phyloP scores from a whole-genome alignment of 2,113 vertebrate genomes.

The Fukomys damarensis region DNA sequence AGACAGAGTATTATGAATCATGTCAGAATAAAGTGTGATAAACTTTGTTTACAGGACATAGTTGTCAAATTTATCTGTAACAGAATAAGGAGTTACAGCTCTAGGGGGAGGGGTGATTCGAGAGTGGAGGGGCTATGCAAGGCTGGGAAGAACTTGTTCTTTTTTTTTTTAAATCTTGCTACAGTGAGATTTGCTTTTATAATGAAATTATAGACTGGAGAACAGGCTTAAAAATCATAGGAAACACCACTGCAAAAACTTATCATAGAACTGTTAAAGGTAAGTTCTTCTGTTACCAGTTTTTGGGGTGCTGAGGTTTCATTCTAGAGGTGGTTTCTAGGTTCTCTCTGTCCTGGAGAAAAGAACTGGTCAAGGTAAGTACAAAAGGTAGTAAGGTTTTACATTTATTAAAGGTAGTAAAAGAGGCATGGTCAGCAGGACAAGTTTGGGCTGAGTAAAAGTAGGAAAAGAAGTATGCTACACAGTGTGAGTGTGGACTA shows the following conservation, averaged over 20 bases:
- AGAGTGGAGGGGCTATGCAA: no score
- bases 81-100: no score
- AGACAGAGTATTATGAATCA: no score
- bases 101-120: no score
- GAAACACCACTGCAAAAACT: background rate
- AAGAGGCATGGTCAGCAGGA: background rate
- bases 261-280: background rate
- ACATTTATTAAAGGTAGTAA: background rate
- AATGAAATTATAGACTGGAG: background rate
- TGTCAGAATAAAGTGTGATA: no score
- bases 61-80: no score
- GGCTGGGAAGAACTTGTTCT: no score
- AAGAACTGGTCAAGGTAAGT: background rate
- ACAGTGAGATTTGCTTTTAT: background rate
- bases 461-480: background rate
- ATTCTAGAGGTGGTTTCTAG: background rate
- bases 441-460: background rate
- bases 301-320: background rate
- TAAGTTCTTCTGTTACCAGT: background rate
- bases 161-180: no score
- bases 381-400: background rate
- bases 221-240: background rate
- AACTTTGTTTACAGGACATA: no score
- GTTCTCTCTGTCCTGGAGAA: background rate
- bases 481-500: background rate